A percentile compares a stretch with the other conserved stretches of the same genome.
Evolutionary conservation across 2,113 vertebrate genomes (phyloP).

Genomic region (Caloenas nicobarica): DNA sequence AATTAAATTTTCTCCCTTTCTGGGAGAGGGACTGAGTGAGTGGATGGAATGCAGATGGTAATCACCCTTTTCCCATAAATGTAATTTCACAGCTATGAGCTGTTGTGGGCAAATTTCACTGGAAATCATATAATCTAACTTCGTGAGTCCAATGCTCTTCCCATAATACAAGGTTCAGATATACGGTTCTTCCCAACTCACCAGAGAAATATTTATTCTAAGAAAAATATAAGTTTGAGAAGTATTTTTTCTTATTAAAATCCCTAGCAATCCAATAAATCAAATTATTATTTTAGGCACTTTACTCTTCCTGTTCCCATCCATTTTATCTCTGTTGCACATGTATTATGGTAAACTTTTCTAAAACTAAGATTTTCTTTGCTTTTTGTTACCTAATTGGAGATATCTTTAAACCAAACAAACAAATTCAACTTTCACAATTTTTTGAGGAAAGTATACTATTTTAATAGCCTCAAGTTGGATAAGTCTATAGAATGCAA

Average conservation of each 20-base stretch:
- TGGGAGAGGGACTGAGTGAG: accelerated
- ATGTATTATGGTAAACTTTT: neutral
- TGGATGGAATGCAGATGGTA: neutral
- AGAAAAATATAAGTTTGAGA: neutral
- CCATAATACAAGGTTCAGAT: neutral
- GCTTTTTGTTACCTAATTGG: neutral
- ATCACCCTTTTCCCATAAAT: neutral
- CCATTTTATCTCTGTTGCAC: neutral
- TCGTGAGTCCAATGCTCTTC: neutral
- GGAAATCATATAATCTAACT: neutral
- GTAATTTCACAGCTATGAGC: neutral
- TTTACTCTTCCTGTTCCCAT: neutral
- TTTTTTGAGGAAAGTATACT: neutral
- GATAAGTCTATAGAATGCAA: neutral
- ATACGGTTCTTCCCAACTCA: neutral
- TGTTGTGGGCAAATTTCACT: neutral
- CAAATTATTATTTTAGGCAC: neutral
- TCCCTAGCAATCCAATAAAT: neutral
- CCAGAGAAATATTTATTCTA: neutral
- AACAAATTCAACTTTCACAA: neutral
- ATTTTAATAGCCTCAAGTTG: neutral
- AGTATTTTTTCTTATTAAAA: neutral
- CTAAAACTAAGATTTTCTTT: neutral
- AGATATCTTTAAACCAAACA: neutral
- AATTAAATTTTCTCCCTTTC: accelerated